These are phyloP conservation scores for Melanotaenia maccullochi DNA, from an alignment of 2,797 vertebrate genomes.

Conservation along the genomic window DNA sequence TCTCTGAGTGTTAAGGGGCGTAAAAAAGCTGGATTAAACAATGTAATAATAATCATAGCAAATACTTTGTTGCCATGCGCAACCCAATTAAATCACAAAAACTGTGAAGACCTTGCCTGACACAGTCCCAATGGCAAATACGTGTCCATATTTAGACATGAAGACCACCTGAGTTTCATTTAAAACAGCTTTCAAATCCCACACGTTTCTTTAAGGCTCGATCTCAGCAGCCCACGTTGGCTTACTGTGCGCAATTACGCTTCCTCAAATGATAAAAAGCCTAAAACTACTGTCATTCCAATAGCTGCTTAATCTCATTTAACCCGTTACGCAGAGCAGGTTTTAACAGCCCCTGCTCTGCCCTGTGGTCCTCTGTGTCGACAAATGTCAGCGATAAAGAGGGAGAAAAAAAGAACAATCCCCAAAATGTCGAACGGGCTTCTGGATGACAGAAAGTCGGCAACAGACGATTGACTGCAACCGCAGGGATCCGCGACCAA, in stretches of 20 bases:
- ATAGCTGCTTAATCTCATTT: slow-evolving; percentile 24
- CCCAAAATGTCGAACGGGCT: slow-evolving; percentile 6
- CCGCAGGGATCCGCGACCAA: slow-evolving; percentile 35
- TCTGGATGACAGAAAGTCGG: slow-evolving; percentile 32
- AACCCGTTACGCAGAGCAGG: slow-evolving; percentile 47
- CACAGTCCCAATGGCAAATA: slow-evolving; percentile 37
- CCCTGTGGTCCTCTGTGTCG: slow-evolving; percentile 7
- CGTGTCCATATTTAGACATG: slow-evolving; percentile 63
- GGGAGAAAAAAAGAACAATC: slow-evolving; percentile 19
- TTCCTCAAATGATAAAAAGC: slow-evolving; percentile 10
- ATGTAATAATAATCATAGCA: slow-evolving; percentile 27
- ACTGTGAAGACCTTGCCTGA: slow-evolving; percentile 6
- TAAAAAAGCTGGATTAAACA: slow-evolving; percentile 28
- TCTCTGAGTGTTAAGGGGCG: neutral
- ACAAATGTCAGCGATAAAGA: neutral
- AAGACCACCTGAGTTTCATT: slow-evolving; percentile 42
- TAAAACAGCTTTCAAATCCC: slow-evolving; percentile 37
- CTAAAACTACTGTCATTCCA: slow-evolving; percentile 56
- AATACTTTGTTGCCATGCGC: slow-evolving; percentile 15
- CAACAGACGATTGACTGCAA: slow-evolving; percentile 5
- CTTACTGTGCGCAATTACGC: slow-evolving; percentile 23
- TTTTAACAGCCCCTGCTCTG: slow-evolving; percentile 15
- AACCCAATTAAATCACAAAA: slow-evolving; percentile 9
- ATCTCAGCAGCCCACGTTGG: neutral
- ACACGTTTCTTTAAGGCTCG: slow-evolving; percentile 26